Conservation (phyloP, 2,888 invertebrate species). For the Mythimna pallens region DNA sequence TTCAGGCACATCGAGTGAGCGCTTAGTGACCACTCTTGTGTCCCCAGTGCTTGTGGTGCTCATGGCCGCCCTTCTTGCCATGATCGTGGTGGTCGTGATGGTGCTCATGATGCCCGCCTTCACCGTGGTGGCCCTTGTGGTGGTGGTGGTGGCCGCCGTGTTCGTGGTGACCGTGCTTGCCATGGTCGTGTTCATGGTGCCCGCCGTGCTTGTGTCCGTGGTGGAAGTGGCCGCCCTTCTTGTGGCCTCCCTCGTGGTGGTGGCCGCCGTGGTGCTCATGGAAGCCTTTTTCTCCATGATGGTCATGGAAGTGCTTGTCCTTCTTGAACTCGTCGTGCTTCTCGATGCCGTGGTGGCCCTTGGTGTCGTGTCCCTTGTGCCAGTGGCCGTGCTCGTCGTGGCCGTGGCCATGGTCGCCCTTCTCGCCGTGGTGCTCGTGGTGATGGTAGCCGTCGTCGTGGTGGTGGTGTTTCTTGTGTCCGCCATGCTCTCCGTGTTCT, state of each 20-base stretch:
- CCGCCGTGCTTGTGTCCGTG: slow-evolving; percentile 94
- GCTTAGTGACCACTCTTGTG: slow-evolving; percentile 89
- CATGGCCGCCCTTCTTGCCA: slow-evolving; percentile 95
- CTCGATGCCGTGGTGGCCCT: slow-evolving; percentile 95
- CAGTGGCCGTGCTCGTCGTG: slow-evolving; percentile 91
- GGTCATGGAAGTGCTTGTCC: slow-evolving; percentile 95
- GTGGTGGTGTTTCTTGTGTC: slow-evolving; percentile 91
- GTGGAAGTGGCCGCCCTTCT: slow-evolving; percentile 95
- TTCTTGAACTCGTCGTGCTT: slow-evolving; percentile 95
- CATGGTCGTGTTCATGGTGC: slow-evolving; percentile 94
- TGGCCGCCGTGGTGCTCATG: slow-evolving; percentile 94
- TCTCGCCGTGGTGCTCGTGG: slow-evolving; percentile 91
- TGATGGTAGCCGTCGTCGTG: slow-evolving; percentile 92
- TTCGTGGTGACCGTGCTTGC: slow-evolving; percentile 94
- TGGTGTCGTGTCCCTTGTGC: slow-evolving; percentile 95
- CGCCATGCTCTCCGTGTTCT: slow-evolving; percentile 90
- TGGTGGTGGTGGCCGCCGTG: slow-evolving; percentile 94
- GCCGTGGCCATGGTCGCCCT: slow-evolving; percentile 91
- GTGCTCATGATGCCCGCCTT: slow-evolving; percentile 94
- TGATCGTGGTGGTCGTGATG: slow-evolving; percentile 93
- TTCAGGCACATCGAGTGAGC: slow-evolving; percentile 59
- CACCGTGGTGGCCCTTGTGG: slow-evolving; percentile 94
- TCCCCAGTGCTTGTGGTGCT: slow-evolving; percentile 95
- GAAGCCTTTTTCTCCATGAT: slow-evolving; percentile 94
- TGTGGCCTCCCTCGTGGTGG: slow-evolving; percentile 94